Base-by-base conservation (phyloP, 2,797 vertebrate genomes). In the Synanceia verrucosa region DNA sequence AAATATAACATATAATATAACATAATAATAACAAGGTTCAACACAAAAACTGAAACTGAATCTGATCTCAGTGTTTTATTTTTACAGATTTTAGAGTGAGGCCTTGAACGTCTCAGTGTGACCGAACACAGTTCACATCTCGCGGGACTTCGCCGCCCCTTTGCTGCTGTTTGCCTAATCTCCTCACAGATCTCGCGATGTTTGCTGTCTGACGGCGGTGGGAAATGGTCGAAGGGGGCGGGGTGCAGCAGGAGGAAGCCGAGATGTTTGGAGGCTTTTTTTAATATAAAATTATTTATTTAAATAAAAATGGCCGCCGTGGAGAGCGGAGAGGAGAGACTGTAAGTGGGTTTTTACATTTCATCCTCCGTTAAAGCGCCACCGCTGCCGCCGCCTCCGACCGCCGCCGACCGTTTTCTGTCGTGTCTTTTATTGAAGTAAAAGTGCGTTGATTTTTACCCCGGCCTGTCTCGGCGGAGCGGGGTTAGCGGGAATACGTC, bases 221-320 rank as follows among this genome's bases (percentile, higher is more conserved):
- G 81, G 82, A 85, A 87, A 89, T 84, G 73, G 86, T 86, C 85
- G 52, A 78, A 89, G 91, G 86, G 91, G 88, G 87, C 90, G 91
- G 89, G 92, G 91, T 90, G 88, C 90, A 89, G 89, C 88, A 82
- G 81, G 85, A 90, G 89, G 88, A 79, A 90, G 91, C 86, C 77
- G 93, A 93, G 93, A 94, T 95, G 94, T 95, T 95, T 93, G 91
- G 92, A 89, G 89, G 79, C 65, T 92, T 93, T 94, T 94, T 94
- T 93, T 91, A 89, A 93, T 91, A 93, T 93, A 86, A 90, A 93
- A 93, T 94, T 94, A 95, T 95, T 95, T 94, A 95, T 95, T 95
- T 95, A 93, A 94, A 94, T 94, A 95, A 95, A 96, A 95, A 96
- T 96, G 95, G 95, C 95, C 94, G 95, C 95, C 93, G 94, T 94